Base-by-base conservation (phyloP, 35 echinoderm and acorn worm species). In the Lytechinus pictus region DNA sequence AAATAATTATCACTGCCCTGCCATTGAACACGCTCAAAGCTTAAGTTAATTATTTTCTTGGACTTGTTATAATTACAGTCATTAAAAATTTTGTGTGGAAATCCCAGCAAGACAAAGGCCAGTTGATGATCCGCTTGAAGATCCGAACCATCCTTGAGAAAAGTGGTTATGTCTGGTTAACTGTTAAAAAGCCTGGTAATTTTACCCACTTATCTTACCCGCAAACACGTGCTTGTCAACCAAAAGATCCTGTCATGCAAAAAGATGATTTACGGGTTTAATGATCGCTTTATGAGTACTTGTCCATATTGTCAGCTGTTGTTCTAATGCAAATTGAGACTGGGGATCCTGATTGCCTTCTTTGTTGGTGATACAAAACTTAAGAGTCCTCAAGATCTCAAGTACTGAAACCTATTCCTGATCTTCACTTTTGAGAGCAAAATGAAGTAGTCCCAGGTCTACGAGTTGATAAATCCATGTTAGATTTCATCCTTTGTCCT, bases 351-450 rank as follows among this genome's bases (percentile, higher is more conserved):
- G 66, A 24, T 79, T 79, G 19, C 66, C 21, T n/a, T 24, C 66
- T 79, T 79, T 79, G 66, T 79, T 79, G 66, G 66, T n/a, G 66
- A 79, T 79, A 79, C 21, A 79, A 79, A 79, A 79, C 21, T 79
- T 16, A 16, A 79, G 66, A 79, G 66, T 79, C 66, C 66, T 79
- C 16, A n/a, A 24, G 21, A 79, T 79, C 16, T 79, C 19, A 79
- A 79, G 66, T 79, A 24, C 66, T 79, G 66, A 79, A 79, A 79
- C 66, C 21, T 79, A 79, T 79, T 79, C 66, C 66, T 24, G 66
- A 79, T 79, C 66, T 79, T 79, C 66, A 79, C 66, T 79, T 79
- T 79, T 79, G 66, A 79, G 66, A 79, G 66, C 1, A 8, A 24
- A 79, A 24, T n/a, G 66, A 79, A 79, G 66, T 24, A 24, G 16